Evolutionary conservation across 2,888 invertebrate species (phyloP).

Genomic region (Cryptophagus acutangulus): DNA sequence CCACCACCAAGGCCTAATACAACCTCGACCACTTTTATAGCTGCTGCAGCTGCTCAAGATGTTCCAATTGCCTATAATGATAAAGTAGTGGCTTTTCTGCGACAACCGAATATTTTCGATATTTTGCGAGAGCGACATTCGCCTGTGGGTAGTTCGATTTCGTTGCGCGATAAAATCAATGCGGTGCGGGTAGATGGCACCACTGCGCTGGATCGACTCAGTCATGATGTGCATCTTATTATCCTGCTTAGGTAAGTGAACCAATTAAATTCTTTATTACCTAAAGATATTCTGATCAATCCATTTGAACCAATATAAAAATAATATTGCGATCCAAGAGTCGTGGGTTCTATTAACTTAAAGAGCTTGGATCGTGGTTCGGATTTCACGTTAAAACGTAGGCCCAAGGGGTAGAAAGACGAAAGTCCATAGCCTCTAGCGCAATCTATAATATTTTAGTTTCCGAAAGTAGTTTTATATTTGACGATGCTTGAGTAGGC

Average conservation of each 20-base stretch:
- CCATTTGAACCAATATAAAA: too few species aligned
- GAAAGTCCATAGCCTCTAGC: too few species aligned
- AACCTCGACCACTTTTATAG: conserved; percentile 47
- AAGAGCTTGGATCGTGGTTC: conserved; percentile 13
- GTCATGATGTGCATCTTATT: conserved; percentile 91
- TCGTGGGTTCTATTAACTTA: too few species aligned
- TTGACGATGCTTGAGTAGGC: too few species aligned
- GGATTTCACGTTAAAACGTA: too few species aligned
- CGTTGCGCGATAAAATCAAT: conserved; percentile 81
- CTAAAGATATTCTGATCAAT: too few species aligned
- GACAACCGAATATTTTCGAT: conserved; percentile 91
- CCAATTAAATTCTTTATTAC: background rate
- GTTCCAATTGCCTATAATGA: conserved; percentile 92
- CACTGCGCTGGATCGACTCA: conserved; percentile 74
- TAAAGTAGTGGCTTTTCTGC: conserved; percentile 91
- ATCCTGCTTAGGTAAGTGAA: conserved; percentile 78
- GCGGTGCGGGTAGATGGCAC: conserved; percentile 86
- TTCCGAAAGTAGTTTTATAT: too few species aligned
- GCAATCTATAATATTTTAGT: too few species aligned
- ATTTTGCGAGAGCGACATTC: conserved; percentile 81
- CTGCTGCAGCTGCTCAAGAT: conserved; percentile 49
- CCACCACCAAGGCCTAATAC: conserved; percentile 63
- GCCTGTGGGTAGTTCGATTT: conserved; percentile 63
- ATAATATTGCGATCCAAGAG: too few species aligned
- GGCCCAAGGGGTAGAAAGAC: too few species aligned